Evolutionary conservation across 2,113 vertebrate genomes (phyloP), one percentile per base, ranked within the genome.

Genomic region (Dasyurus viverrinus): DNA sequence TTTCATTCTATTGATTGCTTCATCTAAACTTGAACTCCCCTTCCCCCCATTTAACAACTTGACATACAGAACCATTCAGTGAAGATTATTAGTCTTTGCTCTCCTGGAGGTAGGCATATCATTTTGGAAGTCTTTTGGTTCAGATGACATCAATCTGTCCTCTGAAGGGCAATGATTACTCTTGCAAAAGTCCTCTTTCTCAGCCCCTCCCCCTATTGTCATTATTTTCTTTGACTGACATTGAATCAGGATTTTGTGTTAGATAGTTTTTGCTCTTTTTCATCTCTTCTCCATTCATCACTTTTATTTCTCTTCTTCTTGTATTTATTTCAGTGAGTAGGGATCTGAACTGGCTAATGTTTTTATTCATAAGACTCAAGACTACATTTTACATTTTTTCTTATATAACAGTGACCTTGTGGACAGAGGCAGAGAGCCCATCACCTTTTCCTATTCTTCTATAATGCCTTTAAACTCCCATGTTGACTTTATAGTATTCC

Each of bases 51-150:
- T 96, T 92, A 97, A 92, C 54, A 97, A 92, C 92, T 96, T 11
- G 0, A 96, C 92, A 93, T 94, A 24, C 55, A 93, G 68, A 91
- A 90, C 27, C 54, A 3, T 94, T 97, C 90, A 60, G 52, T 90
- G 93, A 96, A 98, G 94, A 98, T 97, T 97, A 98, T 97, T 97
- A 96, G 96, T 97, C 93, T 97, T 95, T 50, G 10, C 47, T 96
- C 93, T 95, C 93, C 68, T 97, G 96, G 94, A 97, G 92, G 95
- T 90, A 96, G 92, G 94, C 89, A 92, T 42, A 96, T 97, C 89
- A 96, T 95, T 98, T 97, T 96, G 91, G 98, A 98, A 42, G 97
- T 92, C 54, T 68, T 97, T 91, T 90, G 90, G 54, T 96, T 94
- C 89, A 97, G 93, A 92, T 94, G 96, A 96, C 93, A 60, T 93